Evolutionary conservation across 2,888 invertebrate genomes (phyloP).

Genomic region (Rhamphomyia laevipes): DNA sequence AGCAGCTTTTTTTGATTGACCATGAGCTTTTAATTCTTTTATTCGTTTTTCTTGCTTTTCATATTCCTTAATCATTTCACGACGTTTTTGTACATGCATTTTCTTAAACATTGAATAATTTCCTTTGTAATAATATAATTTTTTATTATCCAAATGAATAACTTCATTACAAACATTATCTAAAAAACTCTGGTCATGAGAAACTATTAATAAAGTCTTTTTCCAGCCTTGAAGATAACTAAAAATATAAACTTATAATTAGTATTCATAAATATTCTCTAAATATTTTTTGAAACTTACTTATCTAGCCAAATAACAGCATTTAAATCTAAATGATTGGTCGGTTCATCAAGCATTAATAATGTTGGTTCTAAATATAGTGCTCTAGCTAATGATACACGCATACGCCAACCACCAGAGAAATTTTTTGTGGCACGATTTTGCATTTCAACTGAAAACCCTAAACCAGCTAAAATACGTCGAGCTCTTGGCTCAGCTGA

Average conservation of each 20-base stretch:
- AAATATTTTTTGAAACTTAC: conserved; percentile 41
- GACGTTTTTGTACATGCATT: conserved; percentile 92
- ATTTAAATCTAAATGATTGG: conserved; percentile 97
- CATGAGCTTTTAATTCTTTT: conserved; percentile 89
- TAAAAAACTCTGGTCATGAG: conserved; percentile 99
- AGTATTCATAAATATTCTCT: not conserved
- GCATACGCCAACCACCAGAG: conserved; percentile 97
- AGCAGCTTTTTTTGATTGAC: conserved; percentile 91
- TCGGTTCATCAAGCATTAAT: conserved; percentile 96
- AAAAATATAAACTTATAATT: conserved; percentile 11
- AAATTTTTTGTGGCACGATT: conserved; percentile 81
- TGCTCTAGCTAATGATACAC: conserved; percentile 93
- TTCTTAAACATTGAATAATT: conserved; percentile 98
- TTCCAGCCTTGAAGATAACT: conserved; percentile 97
- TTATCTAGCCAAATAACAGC: conserved; percentile 99
- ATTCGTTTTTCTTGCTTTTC: conserved; percentile 96
- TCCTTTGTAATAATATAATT: conserved; percentile 93
- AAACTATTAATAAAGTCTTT: conserved; percentile 94
- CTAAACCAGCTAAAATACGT: conserved; percentile 92
- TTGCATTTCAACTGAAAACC: conserved; percentile 84
- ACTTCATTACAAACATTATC: conserved; percentile 99
- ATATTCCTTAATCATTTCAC: conserved; percentile 91
- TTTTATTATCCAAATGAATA: conserved; percentile 90
- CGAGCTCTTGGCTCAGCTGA: conserved; percentile 95
- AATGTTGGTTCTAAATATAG: conserved; percentile 94